Evolutionary conservation across 2,888 invertebrate genomes (phyloP), one percentile per base, ranked within the genome.

Genomic region (Mycalesis mineus): DNA sequence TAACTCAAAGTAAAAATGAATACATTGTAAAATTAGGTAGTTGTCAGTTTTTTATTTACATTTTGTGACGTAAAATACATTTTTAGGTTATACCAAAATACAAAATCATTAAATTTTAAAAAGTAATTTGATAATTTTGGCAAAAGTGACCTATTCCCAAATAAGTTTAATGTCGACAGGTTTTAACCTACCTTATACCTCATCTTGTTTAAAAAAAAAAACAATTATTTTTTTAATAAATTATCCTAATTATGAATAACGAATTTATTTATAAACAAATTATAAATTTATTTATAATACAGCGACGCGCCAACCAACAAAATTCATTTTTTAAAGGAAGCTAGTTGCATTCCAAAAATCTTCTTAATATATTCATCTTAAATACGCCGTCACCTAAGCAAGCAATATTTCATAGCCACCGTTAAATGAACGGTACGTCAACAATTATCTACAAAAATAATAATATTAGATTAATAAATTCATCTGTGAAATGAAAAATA

Each of bases 381-480:
- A 39, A 13, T 45, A 51, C n/a, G 45, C 51, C 33, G 13, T 57
- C 36, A 54, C 33, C 63, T 68, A 68, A 69, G 68, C 72, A 74
- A 77, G 71, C 73, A 65, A 63, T 66, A 57, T 60, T 69, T 77
- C 77, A 80, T 80, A 82, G 76, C 75, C 74, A 67, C 67, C 63
- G 64, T 64, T n/a, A 71, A 70, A 68, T 68, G 33, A 66, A 69
- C 72, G 70, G 44, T 28, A 15, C n/a, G 66, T 57, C 56, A 66
- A 66, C 61, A 68, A 61, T 64, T 58, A 65, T 65, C 63, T 65
- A 58, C 55, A 69, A 67, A 68, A 67, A 71, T 70, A 70, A 71
- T 70, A 69, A 74, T 69, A 69, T 67, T 66, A 67, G 58, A 72
- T 82, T 77, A 80, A 82, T 49, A 82, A 84, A 79, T 79, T 75